Evolutionary conservation across 2,113 vertebrate species (phyloP), one percentile per base, ranked within the genome.

Genomic region (Syngnathoides biaculeatus): DNA sequence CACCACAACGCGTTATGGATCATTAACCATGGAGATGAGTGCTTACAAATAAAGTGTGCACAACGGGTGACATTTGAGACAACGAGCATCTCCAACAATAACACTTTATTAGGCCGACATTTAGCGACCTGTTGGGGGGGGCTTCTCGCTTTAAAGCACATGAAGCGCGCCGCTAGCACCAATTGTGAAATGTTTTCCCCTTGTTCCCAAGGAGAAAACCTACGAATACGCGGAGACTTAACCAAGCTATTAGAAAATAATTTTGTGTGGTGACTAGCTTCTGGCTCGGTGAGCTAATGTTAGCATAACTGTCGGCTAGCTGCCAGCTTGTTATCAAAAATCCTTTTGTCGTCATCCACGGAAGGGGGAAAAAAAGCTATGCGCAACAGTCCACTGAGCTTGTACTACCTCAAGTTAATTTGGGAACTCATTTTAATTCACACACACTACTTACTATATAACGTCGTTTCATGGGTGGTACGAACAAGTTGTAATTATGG

Each of bases 291-390:
- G 12, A 61, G 84, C 87, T 82, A 86, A 58, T 73, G 64, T 79
- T 88, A 90, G 87, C 87, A 53, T 56, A 9, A 58, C 39, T 14
- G 30, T 20, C 15, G 69, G 80, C 83, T 86, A 88, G 78, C 85
- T 79, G 68, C 69, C 80, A 86, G 84, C 81, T 85, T 89, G 87
- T 85, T 85, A 84, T 86, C 86, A 89, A 79, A 82, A 86, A 90
- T 89, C 87, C 89, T 90, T 90, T 90, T 90, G 87, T 90, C 89
- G 84, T 89, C 83, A 87, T 87, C 80, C 78, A 62, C 58, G 74
- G 5, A 3, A 5, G 30, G 30, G 30, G 30, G 30, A 73, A 83
- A 79, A 77, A 80, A 79, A 50, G 58, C 76, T 82, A 52, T 20
- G 80, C 73, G 80, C 82, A 87, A 81, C 82, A 85, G 79, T 83